Percentiles rank a stretch among this genome's conserved stretches.
These are phyloP conservation scores for Agonopterix heracliana DNA, from an alignment of 2,888 invertebrate genomes.

Conservation along the genomic window DNA sequence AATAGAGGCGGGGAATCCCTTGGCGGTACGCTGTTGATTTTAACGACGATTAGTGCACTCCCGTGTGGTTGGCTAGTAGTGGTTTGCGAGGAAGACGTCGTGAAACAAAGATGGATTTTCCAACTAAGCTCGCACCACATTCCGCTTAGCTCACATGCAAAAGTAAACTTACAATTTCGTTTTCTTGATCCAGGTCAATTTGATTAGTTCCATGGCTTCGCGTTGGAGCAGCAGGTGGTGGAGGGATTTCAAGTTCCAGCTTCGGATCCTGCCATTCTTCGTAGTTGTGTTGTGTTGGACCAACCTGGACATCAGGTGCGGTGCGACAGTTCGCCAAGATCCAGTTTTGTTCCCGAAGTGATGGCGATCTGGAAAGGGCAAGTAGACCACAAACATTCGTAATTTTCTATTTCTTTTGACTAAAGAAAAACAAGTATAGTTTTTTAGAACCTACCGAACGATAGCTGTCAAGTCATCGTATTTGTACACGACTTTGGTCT, in stretches of 20 bases:
- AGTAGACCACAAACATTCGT: neutral
- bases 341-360: constrained; percentile 76
- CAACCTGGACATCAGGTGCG: constrained; percentile 71
- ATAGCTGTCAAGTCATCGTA: constrained; percentile 41
- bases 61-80: too few species aligned
- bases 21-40: too few species aligned
- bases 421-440: too few species aligned
- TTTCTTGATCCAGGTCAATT: too few species aligned
- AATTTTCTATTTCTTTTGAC: too few species aligned
- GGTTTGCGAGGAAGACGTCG: too few species aligned
- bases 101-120: too few species aligned
- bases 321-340: constrained; percentile 79
- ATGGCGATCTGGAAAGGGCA: constrained; percentile 59
- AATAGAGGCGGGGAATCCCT: too few species aligned
- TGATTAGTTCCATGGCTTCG: neutral
- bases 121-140: too few species aligned
- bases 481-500: constrained; percentile 54
- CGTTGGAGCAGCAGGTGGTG: neutral
- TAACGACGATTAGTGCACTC: too few species aligned
- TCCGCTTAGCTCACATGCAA: too few species aligned
- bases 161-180: too few species aligned
- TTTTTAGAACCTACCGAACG: constrained; percentile 33
- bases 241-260: neutral
- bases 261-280: constrained; percentile 29
- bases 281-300: constrained; percentile 70